These are phyloP conservation scores for Chloroclystis v-ata DNA, from an alignment of 2,888 invertebrate species.

Conservation along the genomic window DNA sequence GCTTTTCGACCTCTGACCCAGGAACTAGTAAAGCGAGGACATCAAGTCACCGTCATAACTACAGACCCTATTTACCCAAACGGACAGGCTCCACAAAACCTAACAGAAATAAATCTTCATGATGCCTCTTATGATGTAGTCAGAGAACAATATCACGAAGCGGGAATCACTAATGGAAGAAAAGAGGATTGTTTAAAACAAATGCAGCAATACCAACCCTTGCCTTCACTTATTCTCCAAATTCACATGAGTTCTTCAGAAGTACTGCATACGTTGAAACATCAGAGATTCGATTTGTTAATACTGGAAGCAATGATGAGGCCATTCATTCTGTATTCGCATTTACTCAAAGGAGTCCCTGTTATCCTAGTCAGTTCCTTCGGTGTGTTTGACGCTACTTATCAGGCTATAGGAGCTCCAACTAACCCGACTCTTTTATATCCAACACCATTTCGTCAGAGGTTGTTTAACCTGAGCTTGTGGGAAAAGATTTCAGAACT, in stretches of 20 bases:
- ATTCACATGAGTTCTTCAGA: constrained; percentile 9
- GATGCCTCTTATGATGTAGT: constrained; percentile 39
- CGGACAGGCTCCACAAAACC: constrained; percentile 42
- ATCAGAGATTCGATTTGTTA: constrained; percentile 29
- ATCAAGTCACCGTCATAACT: constrained; percentile 61
- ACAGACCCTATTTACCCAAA: constrained; percentile 50
- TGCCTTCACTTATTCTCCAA: constrained; percentile 1
- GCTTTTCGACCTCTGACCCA: constrained; percentile 53
- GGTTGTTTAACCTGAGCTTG: constrained; percentile 11
- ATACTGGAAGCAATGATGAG: constrained; percentile 28
- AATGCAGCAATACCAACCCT: constrained; percentile 5
- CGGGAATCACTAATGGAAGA: constrained; percentile 8
- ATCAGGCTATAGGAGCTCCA: constrained; percentile 14
- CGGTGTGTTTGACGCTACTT: neutral
- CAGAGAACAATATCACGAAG: constrained; percentile 5
- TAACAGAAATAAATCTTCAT: constrained; percentile 51
- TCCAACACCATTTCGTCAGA: constrained; percentile 7
- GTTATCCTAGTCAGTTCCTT: constrained; percentile 28
- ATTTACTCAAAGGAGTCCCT: constrained; percentile 28
- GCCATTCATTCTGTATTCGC: constrained; percentile 22
- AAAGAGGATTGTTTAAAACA: constrained; percentile 9
- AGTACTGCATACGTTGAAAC: constrained; percentile 14
- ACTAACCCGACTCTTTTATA: constrained; percentile 11
- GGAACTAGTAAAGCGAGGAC: constrained; percentile 62
- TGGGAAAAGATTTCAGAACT: constrained; percentile 22